phyloP scores from a whole-genome alignment of 2,888 invertebrate species.

The Ferdinandea cuprea region DNA sequence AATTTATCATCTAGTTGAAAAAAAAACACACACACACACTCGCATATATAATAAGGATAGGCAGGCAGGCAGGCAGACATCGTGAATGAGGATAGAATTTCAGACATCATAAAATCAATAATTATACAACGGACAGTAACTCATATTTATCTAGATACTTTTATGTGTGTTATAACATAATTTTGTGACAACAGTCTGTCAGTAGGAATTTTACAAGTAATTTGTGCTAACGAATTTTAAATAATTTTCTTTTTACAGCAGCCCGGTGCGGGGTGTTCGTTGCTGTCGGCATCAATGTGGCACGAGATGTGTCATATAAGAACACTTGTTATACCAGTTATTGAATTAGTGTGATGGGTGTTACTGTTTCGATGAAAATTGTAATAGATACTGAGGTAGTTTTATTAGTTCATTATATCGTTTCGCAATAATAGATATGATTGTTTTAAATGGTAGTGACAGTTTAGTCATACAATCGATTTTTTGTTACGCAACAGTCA shows the following conservation, averaged over 20 bases:
- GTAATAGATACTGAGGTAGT: constrained; percentile 33
- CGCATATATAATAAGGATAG: background rate
- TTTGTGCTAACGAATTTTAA: constrained; percentile 8
- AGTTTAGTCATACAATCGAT: too few relatives aligned
- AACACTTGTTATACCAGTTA: constrained; percentile 37
- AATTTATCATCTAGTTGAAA: constrained; percentile 15
- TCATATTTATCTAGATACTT: constrained; percentile 34
- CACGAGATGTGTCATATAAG: constrained; percentile 33
- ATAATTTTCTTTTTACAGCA: background rate
- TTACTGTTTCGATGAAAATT: constrained; percentile 25
- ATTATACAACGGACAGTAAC: constrained; percentile 21
- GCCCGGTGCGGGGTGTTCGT: background rate
- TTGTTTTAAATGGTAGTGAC: background rate
- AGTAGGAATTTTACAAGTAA: background rate
- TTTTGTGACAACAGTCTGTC: constrained; percentile 19
- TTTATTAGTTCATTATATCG: background rate
- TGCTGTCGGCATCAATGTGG: background rate
- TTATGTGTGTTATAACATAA: constrained; percentile 1
- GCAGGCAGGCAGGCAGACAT: background rate
- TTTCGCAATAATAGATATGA: too few relatives aligned
- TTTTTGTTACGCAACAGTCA: too few relatives aligned
- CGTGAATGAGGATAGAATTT: constrained; percentile 29
- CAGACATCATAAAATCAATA: constrained; percentile 55
- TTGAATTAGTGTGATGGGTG: constrained; percentile 30
- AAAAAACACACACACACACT: background rate